Conservation (phyloP, 1,140 invertebrate species). For the Orussus abietinus region DNA sequence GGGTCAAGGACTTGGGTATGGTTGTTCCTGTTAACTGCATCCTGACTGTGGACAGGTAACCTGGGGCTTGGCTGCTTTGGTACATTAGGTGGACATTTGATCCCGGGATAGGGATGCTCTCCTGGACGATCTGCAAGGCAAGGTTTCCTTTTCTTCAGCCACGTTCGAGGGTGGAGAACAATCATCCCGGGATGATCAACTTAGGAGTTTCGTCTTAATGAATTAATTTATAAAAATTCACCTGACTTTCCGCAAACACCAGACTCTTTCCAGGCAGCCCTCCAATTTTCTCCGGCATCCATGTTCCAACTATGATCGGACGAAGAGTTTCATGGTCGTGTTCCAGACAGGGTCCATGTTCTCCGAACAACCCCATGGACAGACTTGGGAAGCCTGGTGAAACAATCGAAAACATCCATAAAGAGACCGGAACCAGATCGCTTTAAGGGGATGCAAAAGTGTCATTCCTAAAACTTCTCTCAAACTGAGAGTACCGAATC, state of each 20-base stretch:
- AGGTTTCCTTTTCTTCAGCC: too few species aligned
- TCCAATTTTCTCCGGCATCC: slow-evolving; percentile 81
- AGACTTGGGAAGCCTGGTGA: slow-evolving; percentile 62
- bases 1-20: slow-evolving; percentile 74
- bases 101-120: slow-evolving; percentile 88
- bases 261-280: slow-evolving; percentile 75
- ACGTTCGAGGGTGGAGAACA: too few species aligned
- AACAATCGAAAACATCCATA: too few species aligned
- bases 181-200: too few species aligned
- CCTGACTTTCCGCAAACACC: slow-evolving; percentile 85
- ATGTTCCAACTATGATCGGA: slow-evolving; percentile 79
- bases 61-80: slow-evolving; percentile 85
- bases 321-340: slow-evolving; percentile 79
- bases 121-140: slow-evolving; percentile 91
- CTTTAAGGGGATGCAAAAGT: too few species aligned
- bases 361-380: slow-evolving; percentile 55
- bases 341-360: slow-evolving; percentile 69
- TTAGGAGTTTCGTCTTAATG: too few species aligned
- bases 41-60: slow-evolving; percentile 87
- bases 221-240: too few species aligned
- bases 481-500: too few species aligned
- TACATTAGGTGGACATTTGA: slow-evolving; percentile 89
- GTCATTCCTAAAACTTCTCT: too few species aligned
- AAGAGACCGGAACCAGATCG: too few species aligned
- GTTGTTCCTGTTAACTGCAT: slow-evolving; percentile 81